Evolutionary conservation across 2,113 vertebrate genomes (phyloP), one percentile per base, ranked within the genome.

Genomic region (Corvus hawaiiensis): DNA sequence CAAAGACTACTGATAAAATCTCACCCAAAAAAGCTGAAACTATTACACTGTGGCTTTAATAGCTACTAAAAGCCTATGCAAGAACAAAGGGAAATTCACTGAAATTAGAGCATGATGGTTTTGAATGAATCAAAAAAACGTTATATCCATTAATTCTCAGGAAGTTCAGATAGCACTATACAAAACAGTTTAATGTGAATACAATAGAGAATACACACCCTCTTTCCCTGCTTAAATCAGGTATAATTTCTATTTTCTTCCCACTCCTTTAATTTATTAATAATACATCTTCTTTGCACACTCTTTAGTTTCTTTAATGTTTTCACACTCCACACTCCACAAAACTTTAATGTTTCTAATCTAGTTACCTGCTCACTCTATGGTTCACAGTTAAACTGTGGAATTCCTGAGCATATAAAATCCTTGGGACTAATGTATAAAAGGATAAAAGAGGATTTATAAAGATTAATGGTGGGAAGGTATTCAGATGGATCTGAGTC

Each of bases 301-400:
- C 7, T 24, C 30, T 37, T 62, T 55, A 28, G n/a, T 33, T 63
- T 74, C 13, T 68, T 89, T 41, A n/a, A 46, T n/a, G 21, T 56
- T 79, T 92, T 63, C 39, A 58, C 4, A 46, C 8, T 39, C 8
- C 39, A n/a, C 54, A 33, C 12, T 55, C 32, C 18, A 33, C 30
- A 21, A 33, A 33, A 56, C 32, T 33, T 56, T 56, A 9, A 33
- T 33, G 12, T 56, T 82, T 44, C 75, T 28, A 85, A 74, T 62
- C 30, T 56, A 23, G 19, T 51, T 61, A 73, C 52, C 15, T 0
- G 0, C 46, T 61, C 35, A 41, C 39, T n/a, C 14, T 32, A 7
- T 13, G 9, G 26, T 43, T 85, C 24, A 32, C 28, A 56, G 26
- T 61, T 48, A 46, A 11, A 43, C 26, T 33, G 17, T 55, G 28